These are phyloP conservation scores for Centropus unirufus DNA, from an alignment of 2,113 vertebrate genomes.

Conservation along the genomic window DNA sequence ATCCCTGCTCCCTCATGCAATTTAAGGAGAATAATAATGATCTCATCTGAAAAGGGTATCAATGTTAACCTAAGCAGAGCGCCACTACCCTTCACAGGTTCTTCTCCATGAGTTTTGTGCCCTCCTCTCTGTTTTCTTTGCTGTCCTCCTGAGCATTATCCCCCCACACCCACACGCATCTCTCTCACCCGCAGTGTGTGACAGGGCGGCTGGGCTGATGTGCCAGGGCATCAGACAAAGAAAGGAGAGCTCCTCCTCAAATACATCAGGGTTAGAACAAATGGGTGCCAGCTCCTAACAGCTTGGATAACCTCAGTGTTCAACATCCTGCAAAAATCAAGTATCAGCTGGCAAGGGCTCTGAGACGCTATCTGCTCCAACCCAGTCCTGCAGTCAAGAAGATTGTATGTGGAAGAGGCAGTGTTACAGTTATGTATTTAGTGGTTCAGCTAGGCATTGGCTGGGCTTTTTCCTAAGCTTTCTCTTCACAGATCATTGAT, in stretches of 20 bases:
- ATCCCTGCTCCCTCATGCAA: not conserved
- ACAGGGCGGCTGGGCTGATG: not conserved
- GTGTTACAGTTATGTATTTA: not conserved
- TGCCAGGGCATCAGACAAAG: accelerated
- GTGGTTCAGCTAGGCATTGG: not conserved
- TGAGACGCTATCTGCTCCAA: not conserved
- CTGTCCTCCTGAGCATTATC: not conserved
- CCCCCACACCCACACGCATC: not conserved
- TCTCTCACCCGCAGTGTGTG: not conserved
- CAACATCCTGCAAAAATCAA: not conserved
- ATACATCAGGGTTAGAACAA: not conserved
- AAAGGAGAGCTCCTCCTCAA: not conserved
- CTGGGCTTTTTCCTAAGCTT: not conserved
- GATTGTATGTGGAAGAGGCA: not conserved
- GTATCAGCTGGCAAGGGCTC: not conserved
- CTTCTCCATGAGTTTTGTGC: not conserved
- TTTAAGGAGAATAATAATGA: not conserved
- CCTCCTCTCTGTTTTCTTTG: not conserved
- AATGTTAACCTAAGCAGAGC: not conserved
- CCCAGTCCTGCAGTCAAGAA: not conserved
- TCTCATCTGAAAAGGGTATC: not conserved
- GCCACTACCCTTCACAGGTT: not conserved
- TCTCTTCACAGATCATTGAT: not conserved
- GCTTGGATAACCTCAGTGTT: not conserved
- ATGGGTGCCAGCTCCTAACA: not conserved